These are phyloP conservation scores for Apis florea DNA, from an alignment of 1,140 invertebrate species.

Conservation along the genomic window DNA sequence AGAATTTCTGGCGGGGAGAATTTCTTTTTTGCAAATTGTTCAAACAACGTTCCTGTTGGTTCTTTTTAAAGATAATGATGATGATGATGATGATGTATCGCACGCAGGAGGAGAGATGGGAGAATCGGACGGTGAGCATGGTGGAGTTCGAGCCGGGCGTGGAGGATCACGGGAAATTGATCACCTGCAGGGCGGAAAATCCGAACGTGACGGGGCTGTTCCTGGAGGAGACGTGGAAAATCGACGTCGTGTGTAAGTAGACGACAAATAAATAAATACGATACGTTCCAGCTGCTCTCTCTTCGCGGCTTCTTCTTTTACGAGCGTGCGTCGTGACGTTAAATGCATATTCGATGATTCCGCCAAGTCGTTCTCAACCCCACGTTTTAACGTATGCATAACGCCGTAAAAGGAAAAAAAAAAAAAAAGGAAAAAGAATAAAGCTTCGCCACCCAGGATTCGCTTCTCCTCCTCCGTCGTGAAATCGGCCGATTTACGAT, in stretches of 20 bases:
- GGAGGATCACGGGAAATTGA: slow-evolving; percentile 86
- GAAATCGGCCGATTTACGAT: slow-evolving; percentile 61
- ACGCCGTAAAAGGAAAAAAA: slow-evolving; percentile 27
- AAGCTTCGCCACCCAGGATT: background rate
- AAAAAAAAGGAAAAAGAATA: slow-evolving; percentile 19
- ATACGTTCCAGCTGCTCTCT: slow-evolving; percentile 21
- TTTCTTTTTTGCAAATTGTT: too few relatives aligned
- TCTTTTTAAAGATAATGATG: too few relatives aligned
- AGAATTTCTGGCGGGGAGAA: too few relatives aligned
- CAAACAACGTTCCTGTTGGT: too few relatives aligned
- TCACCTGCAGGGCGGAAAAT: slow-evolving; percentile 88
- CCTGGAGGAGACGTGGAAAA: slow-evolving; percentile 91
- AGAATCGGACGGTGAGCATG: slow-evolving; percentile 91
- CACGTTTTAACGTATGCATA: slow-evolving; percentile 31
- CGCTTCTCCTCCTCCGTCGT: slow-evolving; percentile 47
- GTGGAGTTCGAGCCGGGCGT: slow-evolving; percentile 88
- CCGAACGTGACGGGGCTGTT: slow-evolving; percentile 90
- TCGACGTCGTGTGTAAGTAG: slow-evolving; percentile 94
- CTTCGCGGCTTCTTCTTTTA: slow-evolving; percentile 13
- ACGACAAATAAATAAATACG: too few relatives aligned
- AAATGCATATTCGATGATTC: slow-evolving; percentile 55
- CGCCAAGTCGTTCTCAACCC: slow-evolving; percentile 13
- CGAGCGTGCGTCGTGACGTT: slow-evolving; percentile 30
- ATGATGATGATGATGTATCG: background rate
- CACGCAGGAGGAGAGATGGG: slow-evolving; percentile 87